These are phyloP conservation scores for Microtus ochrogaster DNA, from an alignment of 2,113 vertebrate species.

Conservation along the genomic window DNA sequence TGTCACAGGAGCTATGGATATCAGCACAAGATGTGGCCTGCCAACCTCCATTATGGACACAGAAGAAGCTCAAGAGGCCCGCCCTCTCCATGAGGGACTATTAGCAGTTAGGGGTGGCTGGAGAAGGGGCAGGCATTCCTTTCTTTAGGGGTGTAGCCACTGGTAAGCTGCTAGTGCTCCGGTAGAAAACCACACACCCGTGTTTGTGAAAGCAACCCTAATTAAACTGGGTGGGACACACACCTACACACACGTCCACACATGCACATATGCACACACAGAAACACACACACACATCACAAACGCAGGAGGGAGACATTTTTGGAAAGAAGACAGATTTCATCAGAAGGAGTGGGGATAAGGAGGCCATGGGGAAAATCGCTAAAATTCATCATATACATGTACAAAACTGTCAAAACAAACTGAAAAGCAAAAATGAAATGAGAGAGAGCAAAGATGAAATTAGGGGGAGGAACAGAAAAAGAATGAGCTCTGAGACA, in stretches of 20 bases:
- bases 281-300: neutral
- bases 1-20: neutral
- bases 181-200: neutral
- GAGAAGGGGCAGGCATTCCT: neutral
- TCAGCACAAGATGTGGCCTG: neutral
- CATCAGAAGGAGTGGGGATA: neutral
- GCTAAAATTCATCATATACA: neutral
- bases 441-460: neutral
- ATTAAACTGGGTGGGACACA: neutral
- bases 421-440: neutral
- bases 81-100: too few relatives aligned
- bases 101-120: neutral
- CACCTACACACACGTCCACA: neutral
- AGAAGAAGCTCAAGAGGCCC: neutral
- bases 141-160: neutral
- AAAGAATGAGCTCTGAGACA: neutral
- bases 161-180: neutral
- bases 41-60: too few relatives aligned
- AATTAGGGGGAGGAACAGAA: neutral
- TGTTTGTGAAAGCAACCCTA: neutral
- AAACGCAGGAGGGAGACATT: neutral
- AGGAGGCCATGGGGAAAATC: neutral
- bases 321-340: neutral
- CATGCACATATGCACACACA: neutral
- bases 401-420: neutral